Base-by-base conservation (phyloP, 2,888 invertebrate species). In the Thumatha senex region DNA sequence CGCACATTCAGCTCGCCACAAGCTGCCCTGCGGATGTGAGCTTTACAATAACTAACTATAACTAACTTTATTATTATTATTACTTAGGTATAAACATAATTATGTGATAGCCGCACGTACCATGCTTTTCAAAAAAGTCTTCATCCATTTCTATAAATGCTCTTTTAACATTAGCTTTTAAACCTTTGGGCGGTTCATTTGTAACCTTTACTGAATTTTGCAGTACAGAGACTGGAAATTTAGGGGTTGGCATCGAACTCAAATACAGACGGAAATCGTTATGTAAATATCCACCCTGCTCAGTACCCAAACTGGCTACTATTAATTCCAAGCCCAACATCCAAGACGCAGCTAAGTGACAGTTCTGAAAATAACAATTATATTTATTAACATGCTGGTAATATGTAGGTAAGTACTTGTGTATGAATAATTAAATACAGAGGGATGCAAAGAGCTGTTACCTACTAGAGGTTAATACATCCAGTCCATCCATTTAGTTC, bases 141-240 rank as follows among this genome's bases (percentile, higher is more conserved):
- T 94, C 94, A 30, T 94, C 93, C 78, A 98, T 93, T 76, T 97
- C 96, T 42, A 93, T 92, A 57, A 97, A 94, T 0, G 98, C 96
- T 68, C 97, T 93, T 64, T 96, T 95, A 0, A 98, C 93, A 78
- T 98, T 98, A 7, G 98, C 97, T 68, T 96, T 94, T 2, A 98
- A 88, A 0, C 98, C 98, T 81, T 97, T 98, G 0, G 98, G 98
- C 0, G 98, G 97, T 79, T 98, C 98, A 79, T 98, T 98, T 0
- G 98, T 98, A 48, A 98, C 96, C 89, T 98, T 98, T 0, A 98
- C 96, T 0, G 98, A 96, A 81, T 98, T 98, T 81, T 98, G 98
- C 1, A 98, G 90, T 9, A 98, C 96, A 1, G 97, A 96, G 0
- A 98, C 96, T 0, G 98, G 98, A 80, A 98, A 98, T 63, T 93